These are phyloP conservation scores for Troides oblongomaculatus DNA, from an alignment of 2,888 invertebrate genomes.

Conservation along the genomic window DNA sequence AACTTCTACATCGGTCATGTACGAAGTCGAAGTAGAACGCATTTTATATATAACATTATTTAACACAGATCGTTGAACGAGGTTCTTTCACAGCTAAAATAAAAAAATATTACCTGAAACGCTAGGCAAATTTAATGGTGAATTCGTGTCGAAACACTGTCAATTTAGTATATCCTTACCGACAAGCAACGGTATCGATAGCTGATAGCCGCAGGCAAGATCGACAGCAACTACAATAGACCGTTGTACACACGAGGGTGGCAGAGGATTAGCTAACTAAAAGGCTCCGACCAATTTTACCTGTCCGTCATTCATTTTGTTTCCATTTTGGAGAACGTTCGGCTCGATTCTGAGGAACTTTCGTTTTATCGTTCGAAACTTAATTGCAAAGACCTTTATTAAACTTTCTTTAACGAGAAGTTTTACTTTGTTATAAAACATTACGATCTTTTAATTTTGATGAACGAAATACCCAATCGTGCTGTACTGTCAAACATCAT, in stretches of 20 bases:
- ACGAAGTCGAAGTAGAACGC: too few species aligned
- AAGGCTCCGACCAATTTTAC: constrained; percentile 49
- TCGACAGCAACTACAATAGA: constrained; percentile 43
- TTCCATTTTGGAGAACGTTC: constrained; percentile 36
- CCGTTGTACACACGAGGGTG: constrained; percentile 46
- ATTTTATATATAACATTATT: background rate
- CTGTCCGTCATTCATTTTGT: constrained; percentile 49
- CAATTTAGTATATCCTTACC: constrained; percentile 49
- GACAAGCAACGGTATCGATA: constrained; percentile 52
- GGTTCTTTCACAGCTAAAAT: too few species aligned
- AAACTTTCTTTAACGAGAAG: constrained; percentile 20
- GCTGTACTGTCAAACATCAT: constrained; percentile 59
- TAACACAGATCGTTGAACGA: too few species aligned
- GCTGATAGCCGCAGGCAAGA: constrained; percentile 51
- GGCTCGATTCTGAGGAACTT: constrained; percentile 19
- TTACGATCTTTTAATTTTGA: constrained; percentile 37
- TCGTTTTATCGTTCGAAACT: constrained; percentile 28
- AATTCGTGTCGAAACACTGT: constrained; percentile 51
- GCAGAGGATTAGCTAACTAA: constrained; percentile 54
- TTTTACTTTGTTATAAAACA: constrained; percentile 3
- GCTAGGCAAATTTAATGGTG: constrained; percentile 30
- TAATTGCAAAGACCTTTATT: constrained; percentile 26
- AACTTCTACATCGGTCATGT: too few species aligned
- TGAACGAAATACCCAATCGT: constrained; percentile 52
- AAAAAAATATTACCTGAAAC: background rate